Evolutionary conservation across 2,888 invertebrate genomes (phyloP).

Genomic region (Cinara cedri): DNA sequence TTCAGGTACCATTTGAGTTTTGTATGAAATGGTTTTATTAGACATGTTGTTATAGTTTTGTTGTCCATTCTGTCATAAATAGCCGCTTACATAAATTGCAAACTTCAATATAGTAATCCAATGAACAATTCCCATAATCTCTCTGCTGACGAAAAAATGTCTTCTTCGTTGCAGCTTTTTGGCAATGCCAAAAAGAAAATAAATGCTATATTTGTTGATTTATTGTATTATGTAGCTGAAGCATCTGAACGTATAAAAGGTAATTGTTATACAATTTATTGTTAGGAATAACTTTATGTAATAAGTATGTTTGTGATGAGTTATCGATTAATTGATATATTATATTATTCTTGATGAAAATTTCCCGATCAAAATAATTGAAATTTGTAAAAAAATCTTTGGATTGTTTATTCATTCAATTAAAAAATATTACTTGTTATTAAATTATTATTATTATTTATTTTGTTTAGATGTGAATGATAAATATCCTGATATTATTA

Average conservation of each 20-base stretch:
- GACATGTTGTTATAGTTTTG: not conserved
- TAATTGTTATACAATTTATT: conserved; percentile 65
- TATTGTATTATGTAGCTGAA: conserved; percentile 91
- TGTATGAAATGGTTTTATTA: conserved; percentile 43
- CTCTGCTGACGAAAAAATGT: conserved; percentile 66
- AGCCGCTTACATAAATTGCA: conserved; percentile 91
- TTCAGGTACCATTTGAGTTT: conserved; percentile 40
- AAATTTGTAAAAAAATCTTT: too few species aligned
- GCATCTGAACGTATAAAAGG: conserved; percentile 84
- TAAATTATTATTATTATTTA: too few species aligned
- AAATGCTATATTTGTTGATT: conserved; percentile 94
- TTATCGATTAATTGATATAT: too few species aligned
- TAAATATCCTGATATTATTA: conserved; percentile 68
- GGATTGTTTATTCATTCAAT: not conserved
- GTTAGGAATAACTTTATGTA: not conserved
- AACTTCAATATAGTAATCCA: conserved; percentile 82
- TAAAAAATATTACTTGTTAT: conserved; percentile 58
- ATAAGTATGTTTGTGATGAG: not conserved
- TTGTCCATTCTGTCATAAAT: conserved; percentile 65
- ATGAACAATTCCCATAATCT: conserved; percentile 61
- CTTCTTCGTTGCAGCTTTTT: conserved; percentile 95
- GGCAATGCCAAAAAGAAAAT: conserved; percentile 98
- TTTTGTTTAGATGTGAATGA: conserved; percentile 38
- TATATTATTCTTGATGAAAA: too few species aligned
- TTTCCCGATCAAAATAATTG: not conserved